Evolutionary conservation across 2,113 vertebrate genomes (phyloP), one percentile per base, ranked within the genome.

Genomic region (Indri indri): DNA sequence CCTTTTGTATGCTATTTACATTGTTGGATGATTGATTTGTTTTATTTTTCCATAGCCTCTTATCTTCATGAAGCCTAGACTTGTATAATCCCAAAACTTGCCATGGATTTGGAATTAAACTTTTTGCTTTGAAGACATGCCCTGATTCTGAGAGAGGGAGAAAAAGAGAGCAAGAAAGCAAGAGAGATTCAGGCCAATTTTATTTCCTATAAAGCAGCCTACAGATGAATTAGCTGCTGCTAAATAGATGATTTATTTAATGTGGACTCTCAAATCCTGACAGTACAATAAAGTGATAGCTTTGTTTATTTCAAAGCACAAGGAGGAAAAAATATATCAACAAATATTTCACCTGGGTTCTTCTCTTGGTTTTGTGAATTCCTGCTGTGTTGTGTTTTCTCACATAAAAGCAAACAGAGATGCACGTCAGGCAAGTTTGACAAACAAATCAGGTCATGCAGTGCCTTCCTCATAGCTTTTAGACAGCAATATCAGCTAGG

Each of bases 311-410:
- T 97, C 73, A 88, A 97, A 95, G 89, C 32, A 71, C 25, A 82
- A 84, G 63, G 8, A 87, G 23, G n/a, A 40, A 88, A 50, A 89
- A 4, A 9, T n/a, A 89, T 93, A 88, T 96, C 70, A 95, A 97
- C 80, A 97, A 96, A 93, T 52, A 70, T 93, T 98, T 97, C 88
- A 93, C 40, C 85, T 88, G 91, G 97, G 89, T 91, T 61, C 84
- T 32, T 65, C 86, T 94, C 74, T 83, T 65, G 37, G 68, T 52
- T 63, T 84, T 92, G 52, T 90, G 54, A 90, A 96, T 98, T 98
- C 94, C 91, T 98, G 65, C 83, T 93, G 37, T 85, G 97, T 40
- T 45, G 61, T 79, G 2, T 90, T 95, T 47, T 97, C 79, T 96
- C 89, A 68, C 83, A 98, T 84, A 94, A 97, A 95, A 97, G 85